phyloP scores from a whole-genome alignment of 2,113 vertebrate genomes.

The Orcinus orca region DNA sequence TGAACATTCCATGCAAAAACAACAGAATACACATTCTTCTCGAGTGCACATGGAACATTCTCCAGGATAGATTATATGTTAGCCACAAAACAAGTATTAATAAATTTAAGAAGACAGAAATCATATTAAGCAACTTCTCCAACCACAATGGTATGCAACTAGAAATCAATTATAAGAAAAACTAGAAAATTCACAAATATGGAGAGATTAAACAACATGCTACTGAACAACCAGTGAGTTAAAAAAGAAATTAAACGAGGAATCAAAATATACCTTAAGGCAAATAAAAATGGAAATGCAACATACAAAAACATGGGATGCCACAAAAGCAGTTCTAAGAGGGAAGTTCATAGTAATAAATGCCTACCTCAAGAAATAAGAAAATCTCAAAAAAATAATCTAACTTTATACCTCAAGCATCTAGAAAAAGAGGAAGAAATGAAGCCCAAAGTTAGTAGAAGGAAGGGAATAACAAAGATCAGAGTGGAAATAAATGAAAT shows the following conservation, averaged over 20 bases:
- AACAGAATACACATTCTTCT: background rate
- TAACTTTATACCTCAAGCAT: background rate
- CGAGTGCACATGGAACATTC: background rate
- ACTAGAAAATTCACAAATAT: background rate
- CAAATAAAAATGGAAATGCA: background rate
- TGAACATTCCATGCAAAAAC: background rate
- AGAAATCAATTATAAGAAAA: background rate
- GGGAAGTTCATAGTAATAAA: background rate
- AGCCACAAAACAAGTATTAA: background rate
- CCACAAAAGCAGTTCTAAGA: background rate
- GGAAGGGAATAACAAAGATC: background rate
- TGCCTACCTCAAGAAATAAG: background rate
- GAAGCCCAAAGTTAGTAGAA: background rate
- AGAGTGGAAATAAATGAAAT: background rate
- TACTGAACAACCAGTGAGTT: background rate
- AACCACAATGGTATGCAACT: background rate
- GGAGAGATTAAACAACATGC: background rate
- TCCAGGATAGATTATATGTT: background rate
- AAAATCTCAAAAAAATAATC: background rate
- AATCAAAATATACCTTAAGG: background rate
- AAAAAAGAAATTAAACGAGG: background rate
- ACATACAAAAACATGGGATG: background rate
- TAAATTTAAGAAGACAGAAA: background rate
- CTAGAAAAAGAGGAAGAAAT: background rate
- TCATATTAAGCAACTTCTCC: background rate